Evolutionary conservation across 2,113 vertebrate species (phyloP), one percentile per base, ranked within the genome.

Genomic region (Melanerpes formicivorus): DNA sequence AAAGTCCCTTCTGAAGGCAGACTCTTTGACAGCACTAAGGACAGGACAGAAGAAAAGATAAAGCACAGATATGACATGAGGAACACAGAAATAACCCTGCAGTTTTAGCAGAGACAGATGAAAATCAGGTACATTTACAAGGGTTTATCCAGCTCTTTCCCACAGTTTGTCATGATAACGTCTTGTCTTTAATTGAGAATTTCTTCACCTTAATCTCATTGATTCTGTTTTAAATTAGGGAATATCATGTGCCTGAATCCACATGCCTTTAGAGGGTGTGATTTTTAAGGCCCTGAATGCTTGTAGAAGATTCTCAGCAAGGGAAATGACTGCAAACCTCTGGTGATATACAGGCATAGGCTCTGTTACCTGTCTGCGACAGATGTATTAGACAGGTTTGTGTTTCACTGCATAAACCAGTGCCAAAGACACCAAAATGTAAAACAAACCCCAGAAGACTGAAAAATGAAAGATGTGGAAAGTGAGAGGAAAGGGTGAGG

Each of bases 11-110:
- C 27, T 0, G 2, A 91, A 93, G 65, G 66, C 70, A 94, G 83
- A 95, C 62, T 82, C 60, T 83, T 52, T 76, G 74, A 93, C 90
- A 84, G 88, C 40, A 81, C 66, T 81, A 63, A 70, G 67, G 92
- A 88, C 87, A 89, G 58, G 79, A 93, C 3, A 0, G 85, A 95
- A 91, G 48, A 18, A 89, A 87, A 92, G 80, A 75, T 84, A 80
- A 94, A 92, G 87, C 87, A 92, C 89, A 92, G 42, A 82, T 60
- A 89, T 23, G 62, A 69, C 62, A 92, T 8, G 0, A 94, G 16
- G 44, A 92, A 93, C 87, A 95, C 80, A 91, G 75, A 34, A 88
- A 85, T 84, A 52, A 25, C 3, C 32, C 32, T 65, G 58, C 67
- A 40, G 19, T 58, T 87, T 82, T 67, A 75, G 91, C 56, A 80